Evolutionary conservation across 2,888 invertebrate genomes (phyloP).

Genomic region (Aspidiotus destructor): DNA sequence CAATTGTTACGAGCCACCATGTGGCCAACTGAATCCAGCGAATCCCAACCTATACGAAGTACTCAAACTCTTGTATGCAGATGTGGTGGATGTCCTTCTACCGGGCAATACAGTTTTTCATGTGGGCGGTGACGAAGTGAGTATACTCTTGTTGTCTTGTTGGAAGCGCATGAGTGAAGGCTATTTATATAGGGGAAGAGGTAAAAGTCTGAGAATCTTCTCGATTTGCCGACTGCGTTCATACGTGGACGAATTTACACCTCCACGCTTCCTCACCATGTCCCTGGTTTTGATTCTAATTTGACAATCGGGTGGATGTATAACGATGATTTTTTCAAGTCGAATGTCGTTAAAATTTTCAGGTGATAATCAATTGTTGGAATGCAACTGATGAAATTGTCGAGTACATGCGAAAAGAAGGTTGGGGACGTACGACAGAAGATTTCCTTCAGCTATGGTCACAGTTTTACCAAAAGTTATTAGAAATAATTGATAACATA

Average conservation of each 20-base stretch:
- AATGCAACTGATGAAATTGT: constrained; percentile 61
- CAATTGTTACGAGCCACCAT: constrained; percentile 70
- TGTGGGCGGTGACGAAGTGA: constrained; percentile 63
- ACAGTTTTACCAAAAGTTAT: constrained; percentile 55
- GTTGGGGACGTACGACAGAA: constrained; percentile 47
- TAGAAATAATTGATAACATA: constrained; percentile 51
- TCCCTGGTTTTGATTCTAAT: too few relatives aligned
- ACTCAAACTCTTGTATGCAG: constrained; percentile 58
- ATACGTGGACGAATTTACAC: too few relatives aligned
- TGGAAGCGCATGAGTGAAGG: too few relatives aligned
- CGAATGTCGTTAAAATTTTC: neutral
- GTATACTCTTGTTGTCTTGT: neutral
- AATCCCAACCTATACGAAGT: constrained; percentile 60
- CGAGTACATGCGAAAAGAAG: constrained; percentile 52
- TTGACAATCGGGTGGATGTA: too few relatives aligned
- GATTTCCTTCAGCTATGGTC: constrained; percentile 66
- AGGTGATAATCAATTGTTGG: constrained; percentile 65
- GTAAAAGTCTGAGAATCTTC: too few relatives aligned
- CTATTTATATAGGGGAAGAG: too few relatives aligned
- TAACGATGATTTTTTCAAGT: too few relatives aligned
- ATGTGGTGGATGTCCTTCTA: constrained; percentile 52
- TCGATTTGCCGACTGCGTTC: too few relatives aligned
- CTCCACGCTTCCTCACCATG: too few relatives aligned
- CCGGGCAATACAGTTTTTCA: constrained; percentile 53
- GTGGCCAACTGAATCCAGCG: constrained; percentile 72